phyloP scores from a whole-genome alignment of 23 tunicate genomes.

The Halocynthia aurantium region DNA sequence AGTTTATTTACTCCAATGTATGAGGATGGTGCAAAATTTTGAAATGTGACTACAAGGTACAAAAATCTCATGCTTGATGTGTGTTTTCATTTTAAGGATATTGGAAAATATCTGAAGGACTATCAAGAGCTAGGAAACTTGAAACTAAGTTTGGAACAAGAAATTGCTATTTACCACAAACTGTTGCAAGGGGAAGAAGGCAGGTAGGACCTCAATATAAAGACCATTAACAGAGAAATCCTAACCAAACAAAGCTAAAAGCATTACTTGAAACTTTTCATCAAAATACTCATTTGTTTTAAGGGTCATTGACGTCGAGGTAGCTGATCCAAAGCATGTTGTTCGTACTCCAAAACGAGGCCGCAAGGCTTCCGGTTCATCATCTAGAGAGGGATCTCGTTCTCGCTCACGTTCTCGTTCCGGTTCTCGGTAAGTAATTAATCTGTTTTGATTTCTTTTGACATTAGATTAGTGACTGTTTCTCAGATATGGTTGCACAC shows the following conservation, averaged over 20 bases:
- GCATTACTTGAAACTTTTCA: neutral
- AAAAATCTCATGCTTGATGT: neutral
- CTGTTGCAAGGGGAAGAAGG: conserved; percentile 58
- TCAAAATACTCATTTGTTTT: neutral
- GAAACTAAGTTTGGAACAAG: conserved; percentile 76
- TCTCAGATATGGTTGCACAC: too few species aligned
- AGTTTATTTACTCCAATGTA: too few species aligned
- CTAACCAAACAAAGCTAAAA: neutral
- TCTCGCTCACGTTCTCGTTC: conserved; percentile 24
- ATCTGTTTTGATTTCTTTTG: too few species aligned
- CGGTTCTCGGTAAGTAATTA: neutral
- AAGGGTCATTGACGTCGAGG: conserved; percentile 28
- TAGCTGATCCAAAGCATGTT: neutral
- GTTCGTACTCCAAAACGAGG: neutral
- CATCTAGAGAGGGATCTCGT: conserved; percentile 1
- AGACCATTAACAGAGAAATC: too few species aligned
- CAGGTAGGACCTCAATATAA: conserved; percentile 17
- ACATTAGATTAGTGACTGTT: too few species aligned
- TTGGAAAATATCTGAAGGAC: conserved; percentile 73
- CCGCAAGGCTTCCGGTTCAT: too few species aligned
- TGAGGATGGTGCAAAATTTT: too few species aligned
- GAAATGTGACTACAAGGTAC: conserved; percentile 3
- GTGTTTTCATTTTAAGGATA: conserved; percentile 45
- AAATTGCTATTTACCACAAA: conserved; percentile 75
- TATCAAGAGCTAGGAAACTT: conserved; percentile 56